These are phyloP conservation scores for Tachycineta bicolor DNA, from an alignment of 2,113 vertebrate species.

Conservation along the genomic window DNA sequence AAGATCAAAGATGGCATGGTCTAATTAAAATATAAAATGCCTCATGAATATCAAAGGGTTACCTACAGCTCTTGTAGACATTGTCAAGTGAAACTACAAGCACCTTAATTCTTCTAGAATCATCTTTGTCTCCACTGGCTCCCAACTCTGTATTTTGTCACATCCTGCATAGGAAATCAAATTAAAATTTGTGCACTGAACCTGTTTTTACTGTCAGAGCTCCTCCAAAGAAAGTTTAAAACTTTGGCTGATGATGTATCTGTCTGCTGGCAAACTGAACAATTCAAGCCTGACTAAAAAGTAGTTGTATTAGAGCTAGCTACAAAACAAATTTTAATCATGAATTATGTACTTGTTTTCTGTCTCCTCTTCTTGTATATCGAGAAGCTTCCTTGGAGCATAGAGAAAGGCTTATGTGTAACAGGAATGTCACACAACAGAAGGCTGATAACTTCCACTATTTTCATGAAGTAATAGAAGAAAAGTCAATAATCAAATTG, in stretches of 20 bases:
- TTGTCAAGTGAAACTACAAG: background rate
- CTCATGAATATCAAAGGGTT: background rate
- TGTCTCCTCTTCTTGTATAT: background rate
- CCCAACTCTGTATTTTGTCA: background rate
- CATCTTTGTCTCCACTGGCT: background rate
- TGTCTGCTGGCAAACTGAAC: background rate
- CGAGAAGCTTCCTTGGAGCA: background rate
- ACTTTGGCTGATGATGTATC: background rate
- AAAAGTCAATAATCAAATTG: background rate
- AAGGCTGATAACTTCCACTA: background rate
- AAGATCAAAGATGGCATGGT: background rate
- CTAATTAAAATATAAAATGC: slow-evolving; percentile 48
- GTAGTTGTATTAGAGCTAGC: background rate
- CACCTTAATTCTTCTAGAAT: slow-evolving; percentile 19
- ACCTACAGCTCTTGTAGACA: background rate
- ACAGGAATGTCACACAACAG: background rate
- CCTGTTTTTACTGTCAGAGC: background rate
- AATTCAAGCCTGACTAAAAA: background rate
- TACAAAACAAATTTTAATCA: background rate
- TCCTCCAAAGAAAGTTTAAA: background rate
- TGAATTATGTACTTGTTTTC: background rate
- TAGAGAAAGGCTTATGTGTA: background rate
- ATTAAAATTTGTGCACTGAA: background rate
- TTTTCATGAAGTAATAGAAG: background rate
- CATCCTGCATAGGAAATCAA: background rate